Base-by-base conservation (phyloP, 2,888 invertebrate genomes). In the Ophioninae sp. region DNA sequence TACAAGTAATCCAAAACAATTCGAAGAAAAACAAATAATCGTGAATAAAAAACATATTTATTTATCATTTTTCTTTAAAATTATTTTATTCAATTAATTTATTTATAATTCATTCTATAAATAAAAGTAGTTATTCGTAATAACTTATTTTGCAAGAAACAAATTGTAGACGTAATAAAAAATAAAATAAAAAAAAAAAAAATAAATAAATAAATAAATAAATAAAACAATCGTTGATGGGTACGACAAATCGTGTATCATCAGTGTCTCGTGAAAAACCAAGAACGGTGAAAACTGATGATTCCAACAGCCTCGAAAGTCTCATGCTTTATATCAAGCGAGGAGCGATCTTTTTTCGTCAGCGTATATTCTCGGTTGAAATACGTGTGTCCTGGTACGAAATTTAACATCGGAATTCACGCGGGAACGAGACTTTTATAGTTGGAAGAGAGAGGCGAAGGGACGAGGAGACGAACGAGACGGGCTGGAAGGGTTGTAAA, bases 401-500 rank as follows among this genome's bases (percentile, higher is more conserved):
- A 30, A 80, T 83, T 77, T 68, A 37, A 64, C 37, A 75, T 73
- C 57, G 44, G 73, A 73, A 73, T 73, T 76, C 78, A 56, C 75
- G 23, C 23, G 65, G 75, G 69, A 81, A 80, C 69, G 80, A 73
- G 76, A 57, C 41, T 77, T 79, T 37, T 59, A 37, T 74, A 64
- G 30, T n/a, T 13, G 78, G 13, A 37, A 67, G 70, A 64, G 77
- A 67, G 65, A 80, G 73, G 30, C 30, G 30, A 30, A 65, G 79
- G 56, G 20, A 21, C 44, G 30, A 56, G 17, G 61, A 62, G 70
- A 81, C 39, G 81, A 69, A 74, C 61, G 59, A 82, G 57, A 69
- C 73, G 59, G 7, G 13, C 21, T 41, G 30, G 30, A 65, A 75
- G 56, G 81, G 81, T 70, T 84, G 84, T 81, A 81, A 81, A 79